Base-by-base conservation (phyloP, 2,888 invertebrate species). In the Tortricodes alternella region DNA sequence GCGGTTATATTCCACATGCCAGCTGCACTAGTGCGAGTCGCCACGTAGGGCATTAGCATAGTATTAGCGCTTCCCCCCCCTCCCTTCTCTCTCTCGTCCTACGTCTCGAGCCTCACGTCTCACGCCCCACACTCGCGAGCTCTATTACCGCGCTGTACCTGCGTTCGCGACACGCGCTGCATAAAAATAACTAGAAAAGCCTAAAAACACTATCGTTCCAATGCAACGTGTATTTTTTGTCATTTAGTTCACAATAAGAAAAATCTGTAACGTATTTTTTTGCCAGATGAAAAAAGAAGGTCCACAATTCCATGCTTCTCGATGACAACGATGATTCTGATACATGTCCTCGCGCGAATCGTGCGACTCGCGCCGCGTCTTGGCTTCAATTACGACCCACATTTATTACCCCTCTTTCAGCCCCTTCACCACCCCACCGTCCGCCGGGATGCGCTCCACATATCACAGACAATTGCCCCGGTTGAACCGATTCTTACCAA, bases 401-500 rank as follows among this genome's bases (percentile, higher is more conserved):
- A 56, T 49, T 35, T 56, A 49, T 43, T 37, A 37, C 29, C 21
- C 41, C 11, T n/a, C 53, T 2, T 13, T 39, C 9, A 39, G n/a
- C 13, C 13, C 18, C 32, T 8, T 11, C 11, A n/a, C 29, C 29
- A n/a, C 29, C 27, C 29, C 11, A 29, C 29, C 9, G n/a, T 16
- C 43, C 29, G 9, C n/a, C 27, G 37, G 49, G 55, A 44, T 37
- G 49, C 27, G 55, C 43, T 34, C 55, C 55, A 56, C 49, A 55
- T 49, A 56, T 56, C 49, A 55, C 55, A 46, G 43, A 24, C 51
- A 35, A 48, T 43, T 43, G 35, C 29, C 49, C 23, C 49, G 9
- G 18, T 55, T 53, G 23, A 53, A 53, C 38, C 24, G 48, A 48
- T 39, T 39, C 41, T 48, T 55, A 55, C 49, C 55, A 49, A 43